Conservation (phyloP, 2,113 vertebrate genomes). For the Toxotes chatareus region DNA sequence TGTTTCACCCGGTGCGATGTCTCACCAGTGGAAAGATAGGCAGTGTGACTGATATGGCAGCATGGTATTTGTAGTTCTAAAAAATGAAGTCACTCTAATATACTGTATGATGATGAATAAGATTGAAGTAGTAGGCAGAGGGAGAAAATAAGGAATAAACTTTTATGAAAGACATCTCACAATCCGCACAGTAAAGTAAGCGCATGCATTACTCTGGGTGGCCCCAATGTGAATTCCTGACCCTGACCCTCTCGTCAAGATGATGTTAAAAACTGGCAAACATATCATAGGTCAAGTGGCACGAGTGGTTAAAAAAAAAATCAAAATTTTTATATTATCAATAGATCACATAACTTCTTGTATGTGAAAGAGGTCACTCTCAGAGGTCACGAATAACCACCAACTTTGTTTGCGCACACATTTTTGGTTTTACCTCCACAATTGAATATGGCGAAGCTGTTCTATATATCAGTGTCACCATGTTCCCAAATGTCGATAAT, state of each 20-base stretch:
- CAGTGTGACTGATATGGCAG: conserved; percentile 35
- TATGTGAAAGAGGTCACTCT: no score
- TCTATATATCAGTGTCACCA: background rate
- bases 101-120: conserved; percentile 19
- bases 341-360: background rate
- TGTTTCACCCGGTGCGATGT: conserved; percentile 49
- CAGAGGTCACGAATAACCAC: no score
- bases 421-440: background rate
- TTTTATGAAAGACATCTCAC: background rate
- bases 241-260: no score
- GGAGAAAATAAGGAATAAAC: background rate
- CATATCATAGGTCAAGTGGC: background rate
- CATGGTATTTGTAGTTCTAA: conserved; percentile 49
- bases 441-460: background rate
- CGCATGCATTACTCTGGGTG: background rate
- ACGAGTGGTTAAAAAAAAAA: background rate
- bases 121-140: background rate
- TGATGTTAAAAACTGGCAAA: background rate
- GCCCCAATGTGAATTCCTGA: background rate
- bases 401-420: background rate
- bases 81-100: conserved; percentile 33
- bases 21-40: conserved; percentile 20
- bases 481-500: no score
- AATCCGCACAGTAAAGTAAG: background rate
- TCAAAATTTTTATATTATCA: no score